Conservation (phyloP, 2,797 vertebrate species). For the Spinus pinus region DNA sequence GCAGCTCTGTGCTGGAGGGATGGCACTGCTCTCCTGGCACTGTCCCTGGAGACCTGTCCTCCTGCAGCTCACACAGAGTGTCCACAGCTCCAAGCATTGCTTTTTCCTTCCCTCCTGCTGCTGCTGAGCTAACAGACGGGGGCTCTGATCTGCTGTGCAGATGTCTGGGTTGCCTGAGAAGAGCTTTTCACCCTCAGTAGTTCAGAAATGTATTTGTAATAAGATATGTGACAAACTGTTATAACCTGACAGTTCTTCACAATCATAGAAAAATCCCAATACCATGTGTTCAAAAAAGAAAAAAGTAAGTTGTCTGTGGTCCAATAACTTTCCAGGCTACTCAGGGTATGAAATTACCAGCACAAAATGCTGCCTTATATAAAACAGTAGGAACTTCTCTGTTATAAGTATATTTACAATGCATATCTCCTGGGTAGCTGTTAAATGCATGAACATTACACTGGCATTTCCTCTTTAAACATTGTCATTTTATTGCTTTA, state of each 20-base stretch:
- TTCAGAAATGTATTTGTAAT: not conserved
- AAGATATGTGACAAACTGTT: not conserved
- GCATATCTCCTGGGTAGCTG: slow-evolving; percentile 46
- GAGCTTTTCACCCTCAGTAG: not conserved
- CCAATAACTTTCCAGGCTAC: slow-evolving; percentile 17
- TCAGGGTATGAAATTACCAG: slow-evolving; percentile 37
- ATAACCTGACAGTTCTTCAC: not conserved
- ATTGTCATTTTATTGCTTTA: slow-evolving; percentile 52
- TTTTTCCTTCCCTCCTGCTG: not conserved
- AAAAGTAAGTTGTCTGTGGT: not conserved
- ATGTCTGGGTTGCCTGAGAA: not conserved
- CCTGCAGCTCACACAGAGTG: not conserved
- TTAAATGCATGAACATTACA: slow-evolving; percentile 48
- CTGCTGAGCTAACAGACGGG: not conserved
- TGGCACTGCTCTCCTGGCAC: not conserved
- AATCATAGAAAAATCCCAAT: not conserved
- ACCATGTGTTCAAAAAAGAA: not conserved
- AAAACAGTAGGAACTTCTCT: slow-evolving; percentile 62
- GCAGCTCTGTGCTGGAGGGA: not conserved
- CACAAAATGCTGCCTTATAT: slow-evolving; percentile 31
- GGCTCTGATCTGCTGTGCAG: not conserved
- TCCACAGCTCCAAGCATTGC: not conserved
- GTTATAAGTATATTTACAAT: slow-evolving; percentile 59
- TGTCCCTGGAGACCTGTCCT: not conserved
- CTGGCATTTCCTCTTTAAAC: slow-evolving; percentile 55